These are phyloP conservation scores for Turdus rufiventris DNA, from an alignment of 2,113 vertebrate genomes.

Conservation along the genomic window DNA sequence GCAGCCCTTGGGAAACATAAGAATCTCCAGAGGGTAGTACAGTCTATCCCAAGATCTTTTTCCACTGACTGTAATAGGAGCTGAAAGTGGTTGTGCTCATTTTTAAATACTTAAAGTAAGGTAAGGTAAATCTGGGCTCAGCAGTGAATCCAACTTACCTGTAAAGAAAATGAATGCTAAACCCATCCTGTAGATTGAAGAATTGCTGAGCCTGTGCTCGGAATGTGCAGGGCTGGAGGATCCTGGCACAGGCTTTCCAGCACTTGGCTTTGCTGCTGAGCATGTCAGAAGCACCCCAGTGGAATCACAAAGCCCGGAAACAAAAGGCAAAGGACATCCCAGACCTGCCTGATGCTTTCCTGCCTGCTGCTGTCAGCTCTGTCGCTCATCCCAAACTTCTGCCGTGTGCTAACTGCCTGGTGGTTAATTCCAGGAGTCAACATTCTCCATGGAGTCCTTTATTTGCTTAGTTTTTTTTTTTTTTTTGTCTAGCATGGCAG, in stretches of 20 bases:
- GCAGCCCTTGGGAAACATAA: constrained; percentile 32
- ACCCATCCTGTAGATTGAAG: neutral
- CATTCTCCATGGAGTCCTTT: neutral
- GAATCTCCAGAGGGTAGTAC: neutral
- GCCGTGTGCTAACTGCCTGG: neutral
- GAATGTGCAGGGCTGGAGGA: neutral
- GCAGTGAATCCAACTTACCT: neutral
- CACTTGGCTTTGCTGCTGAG: neutral
- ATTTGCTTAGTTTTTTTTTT: neutral
- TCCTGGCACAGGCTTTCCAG: neutral
- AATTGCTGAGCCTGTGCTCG: neutral
- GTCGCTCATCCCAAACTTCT: neutral
- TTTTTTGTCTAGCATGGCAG: neutral
- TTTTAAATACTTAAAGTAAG: neutral
- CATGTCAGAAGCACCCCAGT: neutral
- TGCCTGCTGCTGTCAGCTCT: neutral
- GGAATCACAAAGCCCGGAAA: neutral
- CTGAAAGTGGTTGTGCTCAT: neutral
- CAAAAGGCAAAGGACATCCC: neutral
- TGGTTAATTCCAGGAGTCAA: neutral
- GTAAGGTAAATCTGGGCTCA: neutral
- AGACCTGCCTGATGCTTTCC: neutral
- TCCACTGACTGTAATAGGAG: neutral
- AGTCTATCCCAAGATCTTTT: constrained; percentile 13
- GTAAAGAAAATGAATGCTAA: neutral